phyloP scores from a whole-genome alignment of 1,140 invertebrate species.

The Atopsyche davidsoni region DNA sequence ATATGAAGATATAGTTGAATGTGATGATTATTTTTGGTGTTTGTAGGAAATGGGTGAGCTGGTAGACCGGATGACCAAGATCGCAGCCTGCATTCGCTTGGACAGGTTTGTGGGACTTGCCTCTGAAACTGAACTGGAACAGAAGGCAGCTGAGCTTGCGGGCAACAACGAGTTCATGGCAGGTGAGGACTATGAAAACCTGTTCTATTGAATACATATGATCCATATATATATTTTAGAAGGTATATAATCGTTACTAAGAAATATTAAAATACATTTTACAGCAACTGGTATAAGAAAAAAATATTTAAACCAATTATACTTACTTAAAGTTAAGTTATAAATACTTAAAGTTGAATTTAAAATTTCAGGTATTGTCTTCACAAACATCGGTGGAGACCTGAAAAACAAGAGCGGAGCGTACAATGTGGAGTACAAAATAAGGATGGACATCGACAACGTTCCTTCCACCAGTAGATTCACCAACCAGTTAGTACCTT shows the following conservation, averaged over 20 bases:
- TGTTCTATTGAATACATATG: conserved; percentile 1
- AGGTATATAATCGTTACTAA: too few relatives aligned
- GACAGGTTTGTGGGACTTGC: conserved; percentile 51
- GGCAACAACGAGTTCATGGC: conserved; percentile 53
- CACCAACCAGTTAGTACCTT: conserved; percentile 47
- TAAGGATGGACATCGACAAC: conserved; percentile 63
- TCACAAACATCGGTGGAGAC: conserved; percentile 36
- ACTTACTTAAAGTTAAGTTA: background rate
- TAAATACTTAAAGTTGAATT: conserved; percentile 1
- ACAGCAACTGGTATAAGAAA: too few relatives aligned
- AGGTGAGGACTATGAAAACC: too few relatives aligned
- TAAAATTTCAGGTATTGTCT: conserved; percentile 42
- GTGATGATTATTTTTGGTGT: conserved; percentile 2
- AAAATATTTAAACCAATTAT: background rate
- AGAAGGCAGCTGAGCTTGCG: conserved; percentile 48
- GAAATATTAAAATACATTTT: too few relatives aligned
- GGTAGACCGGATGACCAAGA: conserved; percentile 37
- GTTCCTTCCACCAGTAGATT: conserved; percentile 55
- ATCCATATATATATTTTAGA: too few relatives aligned
- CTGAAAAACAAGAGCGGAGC: conserved; percentile 30
- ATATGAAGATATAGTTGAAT: too few relatives aligned
- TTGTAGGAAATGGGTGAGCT: conserved; percentile 34
- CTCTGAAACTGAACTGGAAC: conserved; percentile 46
- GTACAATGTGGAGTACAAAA: conserved; percentile 51
- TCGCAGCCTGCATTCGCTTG: conserved; percentile 55